Evolutionary conservation across 1,140 invertebrate genomes (phyloP).

Genomic region (Pseudomyrmex concolor): DNA sequence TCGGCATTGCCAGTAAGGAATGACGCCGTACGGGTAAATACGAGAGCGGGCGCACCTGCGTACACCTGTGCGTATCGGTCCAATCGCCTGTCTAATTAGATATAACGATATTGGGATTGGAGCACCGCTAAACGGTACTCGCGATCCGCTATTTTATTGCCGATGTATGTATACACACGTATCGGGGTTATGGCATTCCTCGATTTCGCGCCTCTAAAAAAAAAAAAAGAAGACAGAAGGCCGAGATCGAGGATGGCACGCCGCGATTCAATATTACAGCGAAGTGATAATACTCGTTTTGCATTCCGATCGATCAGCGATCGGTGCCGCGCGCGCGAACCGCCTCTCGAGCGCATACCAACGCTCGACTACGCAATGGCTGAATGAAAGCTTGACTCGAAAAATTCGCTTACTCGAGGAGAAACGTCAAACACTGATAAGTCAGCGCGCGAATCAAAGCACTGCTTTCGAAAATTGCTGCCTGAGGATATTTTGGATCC

Average conservation of each 20-base stretch:
- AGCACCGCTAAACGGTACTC: slow-evolving; percentile 44
- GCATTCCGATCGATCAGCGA: slow-evolving; percentile 35
- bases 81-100: slow-evolving; percentile 28
- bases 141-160: neutral
- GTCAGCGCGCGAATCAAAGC: neutral
- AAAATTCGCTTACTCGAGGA: slow-evolving; percentile 7
- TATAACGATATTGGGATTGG: slow-evolving; percentile 41
- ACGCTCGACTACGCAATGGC: slow-evolving; percentile 10
- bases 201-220: neutral
- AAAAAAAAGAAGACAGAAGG: neutral
- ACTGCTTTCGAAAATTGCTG: no score
- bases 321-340: slow-evolving; percentile 3
- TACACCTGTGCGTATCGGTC: slow-evolving; percentile 1
- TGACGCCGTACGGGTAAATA: slow-evolving; percentile 11
- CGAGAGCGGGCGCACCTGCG: slow-evolving; percentile 19
- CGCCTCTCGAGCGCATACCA: slow-evolving; percentile 26
- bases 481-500: no score
- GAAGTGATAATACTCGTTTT: slow-evolving; percentile 10
- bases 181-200: slow-evolving; percentile 9
- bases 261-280: neutral
- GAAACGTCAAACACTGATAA: neutral
- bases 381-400: slow-evolving; percentile 26
- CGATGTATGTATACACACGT: neutral
- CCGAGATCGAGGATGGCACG: neutral
- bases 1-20: slow-evolving; percentile 26